Conservation (phyloP, 1,140 invertebrate species). For the Ceratitis capitata region DNA sequence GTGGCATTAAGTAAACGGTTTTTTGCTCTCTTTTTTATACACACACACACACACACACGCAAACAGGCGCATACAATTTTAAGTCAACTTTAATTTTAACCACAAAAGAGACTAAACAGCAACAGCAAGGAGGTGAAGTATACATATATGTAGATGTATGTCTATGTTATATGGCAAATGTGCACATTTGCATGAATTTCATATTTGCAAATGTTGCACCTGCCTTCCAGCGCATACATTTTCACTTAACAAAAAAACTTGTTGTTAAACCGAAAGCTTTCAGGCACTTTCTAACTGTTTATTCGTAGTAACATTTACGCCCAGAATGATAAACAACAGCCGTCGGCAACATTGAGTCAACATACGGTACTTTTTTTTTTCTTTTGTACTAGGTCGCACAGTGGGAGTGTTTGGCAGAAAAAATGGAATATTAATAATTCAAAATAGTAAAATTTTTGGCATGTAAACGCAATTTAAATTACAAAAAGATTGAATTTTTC, state of each 20-base stretch:
- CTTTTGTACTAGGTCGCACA: too few species aligned
- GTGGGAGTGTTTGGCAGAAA: too few species aligned
- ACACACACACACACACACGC: too few species aligned
- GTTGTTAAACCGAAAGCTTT: background rate
- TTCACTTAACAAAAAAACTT: background rate
- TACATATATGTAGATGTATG: background rate
- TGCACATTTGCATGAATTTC: background rate
- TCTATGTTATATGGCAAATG: background rate
- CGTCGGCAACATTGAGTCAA: background rate
- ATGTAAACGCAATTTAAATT: too few species aligned
- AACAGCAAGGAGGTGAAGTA: background rate
- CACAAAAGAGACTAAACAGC: background rate
- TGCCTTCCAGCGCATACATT: background rate
- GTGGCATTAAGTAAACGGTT: constrained; percentile 34
- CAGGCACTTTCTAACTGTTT: background rate
- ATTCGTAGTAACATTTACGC: background rate
- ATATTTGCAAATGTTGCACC: background rate
- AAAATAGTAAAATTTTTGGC: too few species aligned
- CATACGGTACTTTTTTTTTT: too few species aligned
- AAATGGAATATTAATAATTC: too few species aligned
- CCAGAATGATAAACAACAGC: background rate
- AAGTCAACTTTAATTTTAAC: constrained; percentile 34
- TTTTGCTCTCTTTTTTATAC: too few species aligned
- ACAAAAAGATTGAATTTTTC: too few species aligned
- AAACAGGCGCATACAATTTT: too few species aligned